Conservation (phyloP, 2,113 vertebrate genomes). For the Clarias macrocephalus region DNA sequence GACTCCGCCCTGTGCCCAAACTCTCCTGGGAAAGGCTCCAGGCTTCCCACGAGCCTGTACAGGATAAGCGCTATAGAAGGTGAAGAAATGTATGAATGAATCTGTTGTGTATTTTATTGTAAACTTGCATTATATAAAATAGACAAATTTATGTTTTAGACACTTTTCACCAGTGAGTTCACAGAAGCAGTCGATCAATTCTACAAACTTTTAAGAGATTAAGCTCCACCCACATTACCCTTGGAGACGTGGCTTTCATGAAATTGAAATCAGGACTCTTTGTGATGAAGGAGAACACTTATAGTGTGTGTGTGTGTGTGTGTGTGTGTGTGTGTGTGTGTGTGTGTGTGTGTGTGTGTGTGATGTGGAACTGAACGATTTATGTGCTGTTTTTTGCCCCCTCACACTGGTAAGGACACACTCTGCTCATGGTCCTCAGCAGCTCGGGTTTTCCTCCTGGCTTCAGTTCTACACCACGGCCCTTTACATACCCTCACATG, state of each 20-base stretch:
- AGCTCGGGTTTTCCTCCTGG: not conserved
- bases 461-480: not conserved
- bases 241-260: not conserved
- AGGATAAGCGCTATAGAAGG: too few species aligned
- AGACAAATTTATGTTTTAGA: not conserved
- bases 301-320: not conserved
- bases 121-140: not conserved
- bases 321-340: not conserved
- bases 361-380: not conserved
- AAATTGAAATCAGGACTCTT: not conserved
- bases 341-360: not conserved
- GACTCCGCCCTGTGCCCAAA: too few species aligned
- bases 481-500: slow-evolving; percentile 8
- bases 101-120: not conserved
- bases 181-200: not conserved
- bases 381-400: not conserved
- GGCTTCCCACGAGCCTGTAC: too few species aligned
- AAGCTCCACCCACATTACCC: not conserved
- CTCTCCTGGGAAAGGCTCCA: too few species aligned
- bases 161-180: not conserved
- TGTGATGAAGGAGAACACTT: not conserved
- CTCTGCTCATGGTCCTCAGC: not conserved
- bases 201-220: too few species aligned
- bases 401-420: not conserved
- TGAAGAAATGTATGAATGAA: too few species aligned